Evolutionary conservation across 2,888 invertebrate species (phyloP), one percentile per base, ranked within the genome.

Genomic region (Diabrotica balteata): DNA sequence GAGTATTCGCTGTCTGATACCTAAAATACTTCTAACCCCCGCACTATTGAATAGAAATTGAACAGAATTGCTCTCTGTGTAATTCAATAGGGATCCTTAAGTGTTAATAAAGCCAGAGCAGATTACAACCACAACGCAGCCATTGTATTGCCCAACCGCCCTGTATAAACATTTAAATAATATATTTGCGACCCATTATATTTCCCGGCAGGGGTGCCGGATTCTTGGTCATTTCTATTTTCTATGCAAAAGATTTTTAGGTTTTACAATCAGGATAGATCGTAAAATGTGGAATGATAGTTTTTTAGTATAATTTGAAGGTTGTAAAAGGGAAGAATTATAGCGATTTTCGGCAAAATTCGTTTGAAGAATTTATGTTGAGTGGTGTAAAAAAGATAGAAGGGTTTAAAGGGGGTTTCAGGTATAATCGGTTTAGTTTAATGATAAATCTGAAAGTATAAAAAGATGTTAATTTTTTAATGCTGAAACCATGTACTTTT

Each of bases 101-200:
- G 73, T 73, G 73, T 71, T 73, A 73, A 73, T 75, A 69, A 73
- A 73, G 71, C 67, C 62, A 64, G 63, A 68, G 54, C 72, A 75
- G 73, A 75, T 75, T 73, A 72, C 55, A 66, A 72, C 72, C 67
- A 75, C 73, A 75, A 75, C 63, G 71, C 51, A 61, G 63, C 71
- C 68, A 74, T 75, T 75, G 75, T 75, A 47, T 63, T 22, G 60
- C 49, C 65, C 46, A 64, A 69, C 73, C 74, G 68, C 73, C 75
- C 72, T 68, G 72, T 73, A 69, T 71, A 71, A 72, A 72, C 72
- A 72, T 69, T 69, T 71, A 71, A 75, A 74, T 71, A 71, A 72
- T 71, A 72, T 76, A 77, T 76, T 76, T 77, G 76, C 75, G 68
- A 75, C 65, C 67, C 71, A 72, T 70, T 70, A 71, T 74, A 66